Evolutionary conservation across 2,888 invertebrate genomes (phyloP), one percentile per base, ranked within the genome.

Genomic region (Drosophila seclusa): DNA sequence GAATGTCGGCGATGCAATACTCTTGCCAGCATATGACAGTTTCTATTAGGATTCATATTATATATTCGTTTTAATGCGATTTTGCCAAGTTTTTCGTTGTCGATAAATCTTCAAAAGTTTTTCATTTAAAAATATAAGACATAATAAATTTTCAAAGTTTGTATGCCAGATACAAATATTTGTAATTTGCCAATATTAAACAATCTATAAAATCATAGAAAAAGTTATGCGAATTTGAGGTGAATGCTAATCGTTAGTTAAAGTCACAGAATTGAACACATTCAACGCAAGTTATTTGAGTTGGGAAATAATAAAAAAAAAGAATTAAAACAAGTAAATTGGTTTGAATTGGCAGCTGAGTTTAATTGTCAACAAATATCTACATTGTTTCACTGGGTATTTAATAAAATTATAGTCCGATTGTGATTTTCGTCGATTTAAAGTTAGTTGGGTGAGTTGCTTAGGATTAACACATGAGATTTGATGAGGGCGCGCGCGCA

Each of bases 401-500:
- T 45, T 45, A 5, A 18, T 29, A 11, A 0, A 27, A 2, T 2
- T 49, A 27, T 11, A 27, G 27, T 49, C 49, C 49, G 27, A 49
- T 49, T 24, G 24, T 8, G 8, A 45, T 24, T 45, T 16, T 16
- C 8, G 24, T 24, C 45, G 16, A 4, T 45, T 8, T 45, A 24
- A 24, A 16, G 7, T 45, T 6, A 21, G 57, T 24, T 24, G 8
- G 16, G 53, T 24, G 21, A 58, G 45, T 29, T 32, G n/a, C 32
- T 8, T 27, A 5, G 67, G 21, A 18, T 32, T 7, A 27, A 55
- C 16, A 34, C 36, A 18, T 21, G 18, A 45, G 18, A 31, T 24
- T 45, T 45, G 27, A 21, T 42, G 27, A 31, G 63, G 52, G 29
- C 27, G 49, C 73, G 73, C 68, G 60, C 68, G 24, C 7, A 16